phyloP scores from a whole-genome alignment of 2,797 vertebrate species.

The Todus mexicanus region DNA sequence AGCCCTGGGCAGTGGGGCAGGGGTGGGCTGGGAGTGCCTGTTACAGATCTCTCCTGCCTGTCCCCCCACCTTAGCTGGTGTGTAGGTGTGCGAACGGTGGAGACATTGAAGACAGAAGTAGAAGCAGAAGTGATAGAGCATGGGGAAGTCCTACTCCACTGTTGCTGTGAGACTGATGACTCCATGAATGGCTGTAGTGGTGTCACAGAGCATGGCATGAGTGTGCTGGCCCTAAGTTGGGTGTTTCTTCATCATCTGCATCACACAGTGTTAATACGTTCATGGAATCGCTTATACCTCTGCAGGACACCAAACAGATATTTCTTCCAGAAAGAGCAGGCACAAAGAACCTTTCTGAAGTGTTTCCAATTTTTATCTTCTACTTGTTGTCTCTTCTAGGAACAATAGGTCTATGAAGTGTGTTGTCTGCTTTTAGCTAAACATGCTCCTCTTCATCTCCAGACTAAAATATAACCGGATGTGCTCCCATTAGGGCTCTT shows the following conservation, averaged over 20 bases:
- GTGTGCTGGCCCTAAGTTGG: background rate
- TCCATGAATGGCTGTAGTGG: background rate
- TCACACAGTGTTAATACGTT: background rate
- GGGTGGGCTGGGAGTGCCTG: background rate
- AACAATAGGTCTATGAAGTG: background rate
- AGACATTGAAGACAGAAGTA: background rate
- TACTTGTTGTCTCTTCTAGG: background rate
- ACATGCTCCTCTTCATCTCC: background rate
- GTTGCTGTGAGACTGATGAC: accelerated
- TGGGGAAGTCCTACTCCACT: background rate
- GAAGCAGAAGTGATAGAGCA: background rate
- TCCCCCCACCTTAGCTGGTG: background rate
- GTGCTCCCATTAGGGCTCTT: background rate
- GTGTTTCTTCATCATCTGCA: background rate
- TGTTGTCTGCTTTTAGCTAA: background rate
- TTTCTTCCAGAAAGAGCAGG: background rate
- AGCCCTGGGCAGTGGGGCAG: background rate
- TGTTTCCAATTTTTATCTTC: background rate
- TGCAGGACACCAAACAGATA: background rate
- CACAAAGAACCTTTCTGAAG: background rate
- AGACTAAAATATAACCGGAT: background rate
- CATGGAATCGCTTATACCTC: background rate
- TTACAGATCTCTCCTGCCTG: background rate
- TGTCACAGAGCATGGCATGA: accelerated
- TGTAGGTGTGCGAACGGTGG: background rate